Evolutionary conservation across 1,140 invertebrate genomes (phyloP), one percentile per base, ranked within the genome.

Genomic region (Ceratitis capitata): DNA sequence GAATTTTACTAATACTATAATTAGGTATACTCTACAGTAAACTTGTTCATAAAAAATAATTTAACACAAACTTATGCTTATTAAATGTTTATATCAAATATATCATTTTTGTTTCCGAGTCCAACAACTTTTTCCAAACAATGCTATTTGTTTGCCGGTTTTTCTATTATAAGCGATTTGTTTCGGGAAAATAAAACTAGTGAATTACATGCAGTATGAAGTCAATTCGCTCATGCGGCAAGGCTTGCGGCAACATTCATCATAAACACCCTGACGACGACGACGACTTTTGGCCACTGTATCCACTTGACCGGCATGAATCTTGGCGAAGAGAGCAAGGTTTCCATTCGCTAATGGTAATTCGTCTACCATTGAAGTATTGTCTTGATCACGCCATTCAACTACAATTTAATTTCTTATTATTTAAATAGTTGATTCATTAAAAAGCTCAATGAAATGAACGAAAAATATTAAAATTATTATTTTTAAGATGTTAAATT

Each of bases 241-340:
- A 9, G 64, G 4, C 14, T 87, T 84, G 9, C 35, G 69, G 84
- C 90, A 91, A 83, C 90, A 91, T 47, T 89, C 87, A 12, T 91
- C 87, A 45, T 89, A 88, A 35, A 91, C 88, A 9, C 88, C 87
- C 6, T 86, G 49, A n/a, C 89, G 88, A 19, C 86, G 88, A 51
- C 87, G 88, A 14, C 90, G 87, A 14, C 86, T 84, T n/a, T 88
- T 84, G 1, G 87, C 58, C 19, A 87, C 78, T 56, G 85, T 83
- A 53, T 86, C 86, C 16, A 87, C 58, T 39, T 83, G 85, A 61
- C 85, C 84, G 49, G 85, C 74, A 16, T 88, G 88, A 1, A 85
- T 82, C 42, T 78, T 84, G 39, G 39, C 29, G 6, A 88, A 29
- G 86, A 86, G 88, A 6, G 86, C 16, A 10, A 85, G 39, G 10